Base-by-base conservation (phyloP, 2,113 vertebrate species). In the Brachyhypopomus gauderio region DNA sequence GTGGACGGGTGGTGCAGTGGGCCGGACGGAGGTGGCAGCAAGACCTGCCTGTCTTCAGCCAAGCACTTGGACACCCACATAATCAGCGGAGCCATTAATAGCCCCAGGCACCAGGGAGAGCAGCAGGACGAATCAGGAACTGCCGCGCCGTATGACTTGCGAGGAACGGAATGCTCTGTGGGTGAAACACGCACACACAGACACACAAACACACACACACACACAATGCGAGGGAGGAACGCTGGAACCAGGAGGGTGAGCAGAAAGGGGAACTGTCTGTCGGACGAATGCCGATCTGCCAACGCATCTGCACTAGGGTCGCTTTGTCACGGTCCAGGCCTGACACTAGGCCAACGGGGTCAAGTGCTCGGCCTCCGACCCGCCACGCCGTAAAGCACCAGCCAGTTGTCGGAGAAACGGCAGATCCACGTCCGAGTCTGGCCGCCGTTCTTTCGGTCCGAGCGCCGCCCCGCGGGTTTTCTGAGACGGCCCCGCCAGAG, bases 11-110 rank as follows among this genome's bases (percentile, higher is more conserved):
- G 48, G 45, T 56, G 75, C 11, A 20, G 81, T 27, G 60, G 16
- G 66, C 11, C 30, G 41, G 60, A 14, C 62, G 45, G 22, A n/a
- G 67, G 72, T 76, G 30, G 64, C 69, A 66, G 72, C 25, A 64
- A 74, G 85, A 77, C 72, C 81, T 84, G 85, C 55, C 72, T 41
- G 56, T 74, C 52, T 38, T 77, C 82, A 64, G 41, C 67, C 77
- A 27, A 59, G 72, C 80, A 76, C 85, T 85, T 85, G 78, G 74
- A 77, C 79, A 79, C 85, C 71, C 38, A 72, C 34, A 87, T 84
- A 80, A 89, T 89, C 78, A 87, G 81, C 60, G 38, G 70, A 67
- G 69, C 89, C 85, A 87, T 67, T 84, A 87, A 90, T 88, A 90
- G 83, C 82, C 75, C 25, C 48, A 58, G 74, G 45, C 73, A 83